Conservation (phyloP, 30 jellyfish, hydroid and myxozoan genomes). For the Aurelia sp. region DNA sequence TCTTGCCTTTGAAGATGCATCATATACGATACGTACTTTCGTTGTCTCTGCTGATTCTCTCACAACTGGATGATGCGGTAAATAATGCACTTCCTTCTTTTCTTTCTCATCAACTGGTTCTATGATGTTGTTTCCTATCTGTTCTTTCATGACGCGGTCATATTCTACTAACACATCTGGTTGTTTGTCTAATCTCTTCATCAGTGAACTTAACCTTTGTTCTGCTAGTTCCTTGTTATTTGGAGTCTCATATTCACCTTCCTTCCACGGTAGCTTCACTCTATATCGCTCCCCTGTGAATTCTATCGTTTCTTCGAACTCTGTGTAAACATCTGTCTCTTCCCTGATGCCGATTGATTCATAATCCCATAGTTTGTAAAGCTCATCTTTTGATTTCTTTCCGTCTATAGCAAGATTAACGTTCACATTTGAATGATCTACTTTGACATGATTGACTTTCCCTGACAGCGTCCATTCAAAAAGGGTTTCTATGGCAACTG, state of each 20-base stretch:
- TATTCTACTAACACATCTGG: constrained; percentile 35
- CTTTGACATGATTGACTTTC: neutral
- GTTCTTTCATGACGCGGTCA: constrained; percentile 56
- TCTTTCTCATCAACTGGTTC: constrained; percentile 36
- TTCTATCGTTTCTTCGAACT: constrained; percentile 15
- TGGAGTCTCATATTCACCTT: constrained; percentile 1
- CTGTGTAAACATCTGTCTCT: constrained; percentile 16
- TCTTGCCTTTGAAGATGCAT: constrained; percentile 26
- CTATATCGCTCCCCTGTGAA: constrained; percentile 36
- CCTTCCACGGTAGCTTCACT: constrained; percentile 53
- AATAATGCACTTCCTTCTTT: constrained; percentile 31
- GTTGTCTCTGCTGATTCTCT: constrained; percentile 44
- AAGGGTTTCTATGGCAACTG: constrained; percentile 35
- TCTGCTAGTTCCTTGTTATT: constrained; percentile 2
- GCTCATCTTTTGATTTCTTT: neutral
- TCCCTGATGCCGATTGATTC: constrained; percentile 57
- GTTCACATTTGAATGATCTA: neutral
- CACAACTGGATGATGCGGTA: constrained; percentile 65
- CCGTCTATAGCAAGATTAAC: constrained; percentile 2
- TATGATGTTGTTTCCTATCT: constrained; percentile 3
- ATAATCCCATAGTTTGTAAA: constrained; percentile 35
- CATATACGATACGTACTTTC: constrained; percentile 53
- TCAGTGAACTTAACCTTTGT: constrained; percentile 21
- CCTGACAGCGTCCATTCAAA: constrained; percentile 55
- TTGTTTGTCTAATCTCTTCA: constrained; percentile 17